Conservation (phyloP, 2,888 invertebrate genomes). For the Chloroclystis v-ata region DNA sequence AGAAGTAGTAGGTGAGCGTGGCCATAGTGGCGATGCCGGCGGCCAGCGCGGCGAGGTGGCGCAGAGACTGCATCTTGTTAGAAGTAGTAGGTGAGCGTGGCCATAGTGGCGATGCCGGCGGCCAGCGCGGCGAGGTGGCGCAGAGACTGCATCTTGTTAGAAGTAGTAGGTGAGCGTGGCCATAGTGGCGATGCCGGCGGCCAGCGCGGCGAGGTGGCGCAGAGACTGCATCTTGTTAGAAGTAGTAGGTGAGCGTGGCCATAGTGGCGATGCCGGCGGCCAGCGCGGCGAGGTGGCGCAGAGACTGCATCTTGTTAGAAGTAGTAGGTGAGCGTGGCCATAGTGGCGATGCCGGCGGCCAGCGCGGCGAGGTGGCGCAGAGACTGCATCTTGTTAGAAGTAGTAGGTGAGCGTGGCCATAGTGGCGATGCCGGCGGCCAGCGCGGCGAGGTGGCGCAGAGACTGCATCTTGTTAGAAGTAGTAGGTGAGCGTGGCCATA, state of each 20-base stretch:
- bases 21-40: slow-evolving; percentile 90
- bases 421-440: too few relatives aligned
- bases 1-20: slow-evolving; percentile 79
- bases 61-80: slow-evolving; percentile 87
- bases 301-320: slow-evolving; percentile 82
- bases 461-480: slow-evolving; percentile 57
- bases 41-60: slow-evolving; percentile 87
- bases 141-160: too few relatives aligned
- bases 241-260: slow-evolving; percentile 84
- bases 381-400: too few relatives aligned
- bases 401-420: too few relatives aligned
- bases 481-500: slow-evolving; percentile 87
- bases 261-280: slow-evolving; percentile 87
- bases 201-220: slow-evolving; percentile 87
- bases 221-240: slow-evolving; percentile 85
- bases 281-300: slow-evolving; percentile 88
- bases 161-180: slow-evolving; percentile 82
- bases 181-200: slow-evolving; percentile 89
- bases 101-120: too few relatives aligned
- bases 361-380: slow-evolving; percentile 88
- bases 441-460: too few relatives aligned
- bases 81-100: too few relatives aligned
- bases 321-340: slow-evolving; percentile 85
- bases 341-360: slow-evolving; percentile 85
- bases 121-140: too few relatives aligned